phyloP scores from a whole-genome alignment of 2,797 vertebrate genomes.

The Melanotaenia boesemani region DNA sequence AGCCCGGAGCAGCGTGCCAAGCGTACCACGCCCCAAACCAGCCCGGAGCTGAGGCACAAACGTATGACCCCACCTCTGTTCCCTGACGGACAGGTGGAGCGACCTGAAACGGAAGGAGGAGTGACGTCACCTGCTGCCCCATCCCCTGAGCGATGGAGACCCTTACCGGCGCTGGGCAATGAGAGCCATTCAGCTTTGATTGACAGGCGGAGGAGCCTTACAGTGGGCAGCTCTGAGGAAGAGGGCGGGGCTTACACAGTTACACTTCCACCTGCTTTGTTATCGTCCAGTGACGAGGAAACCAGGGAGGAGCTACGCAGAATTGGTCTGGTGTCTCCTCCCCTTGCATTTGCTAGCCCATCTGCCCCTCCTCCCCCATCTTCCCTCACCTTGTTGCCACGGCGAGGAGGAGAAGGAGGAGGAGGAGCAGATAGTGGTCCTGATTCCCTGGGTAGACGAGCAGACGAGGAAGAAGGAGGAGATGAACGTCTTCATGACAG shows the following conservation, averaged over 20 bases:
- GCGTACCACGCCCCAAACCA: conserved; percentile 77
- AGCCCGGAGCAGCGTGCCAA: conserved; percentile 77
- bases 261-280: conserved; percentile 91
- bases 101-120: conserved; percentile 88
- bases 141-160: conserved; percentile 84
- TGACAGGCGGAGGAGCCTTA: conserved; percentile 84
- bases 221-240: conserved; percentile 96
- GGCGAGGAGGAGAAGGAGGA: conserved; percentile 81
- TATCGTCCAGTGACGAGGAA: conserved; percentile 98
- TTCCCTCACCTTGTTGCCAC: conserved; percentile 75
- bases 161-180: conserved; percentile 56
- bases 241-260: conserved; percentile 94
- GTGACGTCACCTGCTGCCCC: conserved; percentile 88
- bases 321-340: conserved; percentile 95
- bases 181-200: conserved; percentile 70
- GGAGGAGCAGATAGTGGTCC: conserved; percentile 85
- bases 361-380: conserved; percentile 79
- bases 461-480: conserved; percentile 90
- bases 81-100: conserved; percentile 87
- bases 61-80: conserved; percentile 74
- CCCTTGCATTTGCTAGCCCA: conserved; percentile 88
- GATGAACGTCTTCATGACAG: conserved; percentile 94
- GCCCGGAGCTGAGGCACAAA: conserved; percentile 87
- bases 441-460: conserved; percentile 89
- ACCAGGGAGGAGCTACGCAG: conserved; percentile 95